Conservation (phyloP, 2,888 invertebrate genomes). For the Andrena fulva region DNA sequence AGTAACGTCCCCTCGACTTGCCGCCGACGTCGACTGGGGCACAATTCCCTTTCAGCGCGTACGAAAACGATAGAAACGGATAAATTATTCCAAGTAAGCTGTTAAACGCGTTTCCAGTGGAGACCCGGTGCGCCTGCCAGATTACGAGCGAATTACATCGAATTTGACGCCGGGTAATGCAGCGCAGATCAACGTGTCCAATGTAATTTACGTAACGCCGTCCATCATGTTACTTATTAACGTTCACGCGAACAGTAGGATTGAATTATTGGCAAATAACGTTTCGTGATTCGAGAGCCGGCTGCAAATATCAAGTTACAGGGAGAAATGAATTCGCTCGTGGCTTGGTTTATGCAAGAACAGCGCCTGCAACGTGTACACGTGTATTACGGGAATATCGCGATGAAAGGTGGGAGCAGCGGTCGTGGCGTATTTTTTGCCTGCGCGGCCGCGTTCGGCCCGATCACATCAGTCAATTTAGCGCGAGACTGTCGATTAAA, state of each 20-base stretch:
- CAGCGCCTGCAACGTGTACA: background rate
- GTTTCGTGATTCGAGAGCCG: background rate
- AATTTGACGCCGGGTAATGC: slow-evolving; percentile 59
- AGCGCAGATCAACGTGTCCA: slow-evolving; percentile 43
- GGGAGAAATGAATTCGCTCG: too few relatives aligned
- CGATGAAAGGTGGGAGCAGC: background rate
- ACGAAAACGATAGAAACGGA: background rate
- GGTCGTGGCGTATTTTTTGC: background rate
- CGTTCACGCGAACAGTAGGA: slow-evolving; percentile 29
- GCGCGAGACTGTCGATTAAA: slow-evolving; percentile 51
- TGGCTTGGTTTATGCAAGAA: background rate
- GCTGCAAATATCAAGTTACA: background rate
- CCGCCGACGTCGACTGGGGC: background rate
- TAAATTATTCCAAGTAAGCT: slow-evolving; percentile 25
- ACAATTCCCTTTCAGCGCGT: background rate
- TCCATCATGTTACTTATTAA: slow-evolving; percentile 57
- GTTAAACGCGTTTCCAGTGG: slow-evolving; percentile 7
- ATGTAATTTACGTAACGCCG: slow-evolving; percentile 45
- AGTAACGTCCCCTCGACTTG: slow-evolving; percentile 48
- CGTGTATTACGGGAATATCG: slow-evolving; percentile 1
- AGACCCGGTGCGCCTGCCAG: slow-evolving; percentile 26
- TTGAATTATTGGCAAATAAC: slow-evolving; percentile 45
- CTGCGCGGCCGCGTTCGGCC: background rate
- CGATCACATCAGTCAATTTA: slow-evolving; percentile 46
- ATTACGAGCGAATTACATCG: slow-evolving; percentile 64